Conservation (phyloP, 1,140 invertebrate species). For the Drosophila rufa region DNA sequence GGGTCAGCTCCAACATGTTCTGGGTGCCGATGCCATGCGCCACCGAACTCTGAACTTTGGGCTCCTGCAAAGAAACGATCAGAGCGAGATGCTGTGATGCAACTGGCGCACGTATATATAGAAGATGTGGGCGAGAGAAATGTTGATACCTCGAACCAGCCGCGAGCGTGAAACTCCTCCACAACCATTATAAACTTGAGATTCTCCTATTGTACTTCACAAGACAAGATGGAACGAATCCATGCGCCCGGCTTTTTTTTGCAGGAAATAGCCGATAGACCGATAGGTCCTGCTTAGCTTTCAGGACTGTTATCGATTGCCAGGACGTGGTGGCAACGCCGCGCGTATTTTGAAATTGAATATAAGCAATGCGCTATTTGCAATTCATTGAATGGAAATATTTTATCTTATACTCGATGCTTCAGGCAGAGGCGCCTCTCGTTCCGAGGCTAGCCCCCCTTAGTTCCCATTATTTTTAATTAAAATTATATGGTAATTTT, state of each 20-base stretch:
- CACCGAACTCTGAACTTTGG: slow-evolving; percentile 63
- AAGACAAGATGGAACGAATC: slow-evolving; percentile 5
- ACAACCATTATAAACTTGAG: slow-evolving; percentile 38
- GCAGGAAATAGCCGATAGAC: slow-evolving; percentile 25
- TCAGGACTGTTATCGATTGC: slow-evolving; percentile 35
- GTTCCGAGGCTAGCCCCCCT: background rate
- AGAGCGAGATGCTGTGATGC: slow-evolving; percentile 51
- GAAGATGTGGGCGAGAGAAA: background rate
- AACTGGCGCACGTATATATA: slow-evolving; percentile 36
- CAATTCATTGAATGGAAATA: slow-evolving; percentile 57
- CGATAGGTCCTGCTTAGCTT: slow-evolving; percentile 43
- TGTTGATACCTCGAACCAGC: slow-evolving; percentile 76
- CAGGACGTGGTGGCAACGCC: slow-evolving; percentile 38
- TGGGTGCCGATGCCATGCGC: slow-evolving; percentile 77
- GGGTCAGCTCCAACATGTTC: slow-evolving; percentile 79
- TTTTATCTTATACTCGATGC: slow-evolving; percentile 41
- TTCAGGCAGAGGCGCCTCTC: background rate
- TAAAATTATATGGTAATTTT: background rate
- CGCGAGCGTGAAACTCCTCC: slow-evolving; percentile 66
- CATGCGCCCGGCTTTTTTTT: slow-evolving; percentile 46
- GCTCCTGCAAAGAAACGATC: slow-evolving; percentile 59
- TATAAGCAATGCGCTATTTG: background rate
- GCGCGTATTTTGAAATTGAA: slow-evolving; percentile 7
- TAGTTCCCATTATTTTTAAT: background rate
- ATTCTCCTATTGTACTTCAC: slow-evolving; percentile 17